Base-by-base conservation (phyloP, 2,113 vertebrate genomes). In the Cricetomys ansorgei region DNA sequence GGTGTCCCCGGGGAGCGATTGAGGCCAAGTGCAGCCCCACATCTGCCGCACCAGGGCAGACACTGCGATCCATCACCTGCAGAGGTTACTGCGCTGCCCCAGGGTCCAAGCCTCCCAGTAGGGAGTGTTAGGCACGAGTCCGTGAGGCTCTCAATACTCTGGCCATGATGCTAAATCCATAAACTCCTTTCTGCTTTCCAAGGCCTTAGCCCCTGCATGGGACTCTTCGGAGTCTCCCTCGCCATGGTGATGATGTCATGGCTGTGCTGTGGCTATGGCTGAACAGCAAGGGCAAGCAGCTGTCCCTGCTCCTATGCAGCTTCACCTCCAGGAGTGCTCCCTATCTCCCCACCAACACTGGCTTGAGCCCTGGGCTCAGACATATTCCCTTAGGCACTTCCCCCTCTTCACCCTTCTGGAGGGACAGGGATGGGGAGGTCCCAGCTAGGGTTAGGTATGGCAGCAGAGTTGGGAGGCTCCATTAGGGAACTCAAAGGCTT, bases 1-100 rank as follows among this genome's bases (percentile, higher is more conserved):
- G 96, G 70, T 96, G 98, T 96, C 99, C 96, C 98, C 1, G 12
- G 99, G 98, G 99, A 99, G 97, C 98, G 91, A 99, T 99, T 95
- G 98, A 98, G 98, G 98, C 91, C 97, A 98, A 96, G 98, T 98
- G 96, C 97, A 97, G 98, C 97, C 97, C 98, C 94, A 70, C 98
- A 95, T 97, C 98, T 97, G 98, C 98, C 93, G 96, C 69, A 94
- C 91, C 96, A 84, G 97, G 98, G 98, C 97, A 88, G 94, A 91
- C 59, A 72, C 80, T 75, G 55, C 76, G 96, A 98, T 99, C 98
- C 98, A 98, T 99, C 98, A 98, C 98, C 96, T 37, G 0, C 37
- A 89, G 95, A 0, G 67, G 94, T 27, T 0, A 19, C 37, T 0
- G 23, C 17, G 50, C 19, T 55, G 29, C 27, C 57, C 23, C 43